Base-by-base conservation (phyloP, 2,888 invertebrate genomes). In the Tromatobia lineatoria region DNA sequence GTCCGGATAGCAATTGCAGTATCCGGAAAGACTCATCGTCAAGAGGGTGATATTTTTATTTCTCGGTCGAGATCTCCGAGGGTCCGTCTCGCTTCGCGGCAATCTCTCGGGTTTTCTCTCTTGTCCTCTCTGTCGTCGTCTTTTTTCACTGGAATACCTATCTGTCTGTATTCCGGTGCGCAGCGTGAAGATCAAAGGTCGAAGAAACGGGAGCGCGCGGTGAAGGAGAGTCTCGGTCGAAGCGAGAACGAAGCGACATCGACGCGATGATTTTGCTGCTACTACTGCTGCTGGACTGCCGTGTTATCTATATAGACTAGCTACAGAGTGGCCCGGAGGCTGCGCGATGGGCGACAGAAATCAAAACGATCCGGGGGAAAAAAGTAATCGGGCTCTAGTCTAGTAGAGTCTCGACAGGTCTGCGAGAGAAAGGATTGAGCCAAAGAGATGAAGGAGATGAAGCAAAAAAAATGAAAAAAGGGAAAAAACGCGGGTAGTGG, bases 111-210 rank as follows among this genome's bases (percentile, higher is more conserved):
- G 20, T 50, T 50, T 50, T 50, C 42, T 54, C 13, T 25, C 61
- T n/a, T 29, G n/a, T 18, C 10, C 20, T 34, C n/a, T 11, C 1
- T 34, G 20, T 34, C 61, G 34, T 74, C 45, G 20, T 34, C 20
- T 42, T 61, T 11, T 47, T 54, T 66, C 57, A 54, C 74, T 47
- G 20, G 54, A 70, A 79, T 66, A 75, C 45, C 54, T 54, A 20
- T 66, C 59, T 70, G 18, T 52, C 50, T 66, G 64, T 76, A 61
- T 45, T 69, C 52, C 73, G 75, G 81, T 66, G 76, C 25, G 73
- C 75, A 79, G 45, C 76, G 78, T 78, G 81, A 86, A 87, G 86
- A 86, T 86, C 86, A 86, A 87, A 87, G 87, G 86, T 87, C 85
- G 83, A 70, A 82, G 74, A 29, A 61, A 79, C 71, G 79, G 69